These are phyloP conservation scores for Lymantria monacha DNA, from an alignment of 2,888 invertebrate genomes.

Conservation along the genomic window DNA sequence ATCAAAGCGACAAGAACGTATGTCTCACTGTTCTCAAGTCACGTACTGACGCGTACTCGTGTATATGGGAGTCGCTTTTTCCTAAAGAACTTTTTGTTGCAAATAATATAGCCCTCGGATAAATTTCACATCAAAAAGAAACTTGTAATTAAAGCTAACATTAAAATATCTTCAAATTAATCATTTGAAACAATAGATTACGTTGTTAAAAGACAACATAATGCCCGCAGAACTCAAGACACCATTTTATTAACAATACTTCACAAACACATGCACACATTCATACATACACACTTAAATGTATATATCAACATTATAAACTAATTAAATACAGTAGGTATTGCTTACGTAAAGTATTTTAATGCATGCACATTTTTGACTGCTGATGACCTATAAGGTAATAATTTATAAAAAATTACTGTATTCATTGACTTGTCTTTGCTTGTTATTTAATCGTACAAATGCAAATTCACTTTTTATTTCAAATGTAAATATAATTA, in stretches of 20 bases:
- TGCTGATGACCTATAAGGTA: slow-evolving; percentile 9
- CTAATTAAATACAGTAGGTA: slow-evolving; percentile 6
- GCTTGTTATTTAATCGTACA: slow-evolving; percentile 6
- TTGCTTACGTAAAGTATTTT: slow-evolving; percentile 14
- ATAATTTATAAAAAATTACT: slow-evolving; percentile 10
- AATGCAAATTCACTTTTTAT: slow-evolving; percentile 14
- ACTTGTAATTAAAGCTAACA: too few relatives aligned
- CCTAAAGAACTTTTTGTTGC: too few relatives aligned
- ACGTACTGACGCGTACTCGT: too few relatives aligned
- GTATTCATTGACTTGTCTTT: slow-evolving; percentile 7
- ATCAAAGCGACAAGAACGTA: too few relatives aligned
- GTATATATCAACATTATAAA: neutral
- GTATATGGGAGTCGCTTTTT: too few relatives aligned
- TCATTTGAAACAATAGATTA: too few relatives aligned
- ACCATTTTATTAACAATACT: neutral
- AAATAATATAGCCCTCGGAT: too few relatives aligned
- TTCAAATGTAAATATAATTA: slow-evolving; percentile 20
- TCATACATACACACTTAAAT: slow-evolving; percentile 4
- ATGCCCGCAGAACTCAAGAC: neutral
- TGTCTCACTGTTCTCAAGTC: too few relatives aligned
- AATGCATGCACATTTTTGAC: slow-evolving; percentile 14
- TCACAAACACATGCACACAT: neutral
- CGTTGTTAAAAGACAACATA: neutral
- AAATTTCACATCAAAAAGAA: too few relatives aligned
- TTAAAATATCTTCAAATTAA: too few relatives aligned